Evolutionary conservation across 2,113 vertebrate genomes (phyloP).

Genomic region (Oceanites oceanicus): DNA sequence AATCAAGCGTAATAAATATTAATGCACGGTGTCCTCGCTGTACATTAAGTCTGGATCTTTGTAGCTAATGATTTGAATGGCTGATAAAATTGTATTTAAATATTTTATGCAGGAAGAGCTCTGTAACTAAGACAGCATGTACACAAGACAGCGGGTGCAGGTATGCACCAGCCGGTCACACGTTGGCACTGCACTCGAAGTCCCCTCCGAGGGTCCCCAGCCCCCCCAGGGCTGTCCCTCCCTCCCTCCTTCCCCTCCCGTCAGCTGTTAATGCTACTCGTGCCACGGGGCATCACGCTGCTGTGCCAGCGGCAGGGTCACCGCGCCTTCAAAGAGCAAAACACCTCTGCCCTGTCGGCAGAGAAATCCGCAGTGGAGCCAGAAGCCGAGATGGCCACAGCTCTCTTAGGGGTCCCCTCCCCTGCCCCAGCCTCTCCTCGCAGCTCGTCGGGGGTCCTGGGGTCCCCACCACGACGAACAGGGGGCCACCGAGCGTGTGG

Average conservation of each 20-base stretch:
- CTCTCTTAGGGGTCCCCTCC: neutral
- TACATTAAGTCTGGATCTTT: neutral
- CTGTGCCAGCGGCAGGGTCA: neutral
- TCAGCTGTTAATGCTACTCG: neutral
- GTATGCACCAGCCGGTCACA: rapidly evolving
- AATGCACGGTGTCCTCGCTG: conserved; percentile 28
- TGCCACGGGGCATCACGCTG: neutral
- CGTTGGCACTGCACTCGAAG: rapidly evolving
- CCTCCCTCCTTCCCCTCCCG: neutral
- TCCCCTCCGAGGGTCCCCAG: neutral
- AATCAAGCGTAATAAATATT: conserved; percentile 71
- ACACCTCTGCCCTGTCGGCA: neutral
- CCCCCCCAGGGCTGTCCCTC: neutral
- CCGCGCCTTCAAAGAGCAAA: neutral
- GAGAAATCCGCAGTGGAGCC: neutral
- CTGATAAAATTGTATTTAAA: conserved; percentile 34
- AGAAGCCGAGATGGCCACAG: neutral
- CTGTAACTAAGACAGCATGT: neutral
- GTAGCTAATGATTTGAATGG: conserved; percentile 40
- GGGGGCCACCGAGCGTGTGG: neutral
- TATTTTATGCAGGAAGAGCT: conserved; percentile 17
- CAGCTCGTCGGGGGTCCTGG: neutral
- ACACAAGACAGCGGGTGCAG: rapidly evolving
- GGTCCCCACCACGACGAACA: rapidly evolving
- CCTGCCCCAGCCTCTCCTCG: neutral